Evolutionary conservation across 2,797 vertebrate genomes (phyloP).

Genomic region (Sorex maritimensis): DNA sequence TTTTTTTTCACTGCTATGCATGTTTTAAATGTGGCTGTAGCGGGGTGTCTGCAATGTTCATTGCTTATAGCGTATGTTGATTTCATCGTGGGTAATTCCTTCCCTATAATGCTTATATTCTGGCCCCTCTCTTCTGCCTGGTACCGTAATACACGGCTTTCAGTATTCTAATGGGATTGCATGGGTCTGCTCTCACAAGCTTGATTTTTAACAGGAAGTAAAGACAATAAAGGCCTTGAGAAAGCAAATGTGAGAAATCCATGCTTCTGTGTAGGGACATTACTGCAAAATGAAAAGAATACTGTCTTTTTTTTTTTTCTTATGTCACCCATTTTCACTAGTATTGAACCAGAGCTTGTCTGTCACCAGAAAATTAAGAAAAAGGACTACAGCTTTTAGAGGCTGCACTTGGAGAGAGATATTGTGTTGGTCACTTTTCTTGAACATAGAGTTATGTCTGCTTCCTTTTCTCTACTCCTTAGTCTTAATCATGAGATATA

Average conservation of each 20-base stretch:
- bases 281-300: conserved; percentile 89
- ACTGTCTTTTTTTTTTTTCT: conserved; percentile 87
- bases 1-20: conserved; percentile 18
- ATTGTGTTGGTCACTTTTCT: conserved; percentile 70
- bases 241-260: conserved; percentile 91
- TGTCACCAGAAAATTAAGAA: conserved; percentile 83
- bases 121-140: conserved; percentile 89
- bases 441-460: conserved; percentile 44
- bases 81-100: conserved; percentile 86
- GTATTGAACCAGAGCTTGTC: conserved; percentile 89
- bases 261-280: conserved; percentile 87
- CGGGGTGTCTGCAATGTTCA: conserved; percentile 52
- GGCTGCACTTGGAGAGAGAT: conserved; percentile 53
- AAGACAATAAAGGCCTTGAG: conserved; percentile 91
- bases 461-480: background rate
- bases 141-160: conserved; percentile 90
- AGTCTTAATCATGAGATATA: background rate
- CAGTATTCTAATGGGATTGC: conserved; percentile 89
- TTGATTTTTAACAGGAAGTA: conserved; percentile 90
- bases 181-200: conserved; percentile 86
- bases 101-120: conserved; percentile 90
- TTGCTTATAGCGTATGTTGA: conserved; percentile 69
- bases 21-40: no score
- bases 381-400: conserved; percentile 76
- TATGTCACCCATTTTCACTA: conserved; percentile 89